Evolutionary conservation across 2,888 invertebrate genomes (phyloP).

Genomic region (Blera fallax): DNA sequence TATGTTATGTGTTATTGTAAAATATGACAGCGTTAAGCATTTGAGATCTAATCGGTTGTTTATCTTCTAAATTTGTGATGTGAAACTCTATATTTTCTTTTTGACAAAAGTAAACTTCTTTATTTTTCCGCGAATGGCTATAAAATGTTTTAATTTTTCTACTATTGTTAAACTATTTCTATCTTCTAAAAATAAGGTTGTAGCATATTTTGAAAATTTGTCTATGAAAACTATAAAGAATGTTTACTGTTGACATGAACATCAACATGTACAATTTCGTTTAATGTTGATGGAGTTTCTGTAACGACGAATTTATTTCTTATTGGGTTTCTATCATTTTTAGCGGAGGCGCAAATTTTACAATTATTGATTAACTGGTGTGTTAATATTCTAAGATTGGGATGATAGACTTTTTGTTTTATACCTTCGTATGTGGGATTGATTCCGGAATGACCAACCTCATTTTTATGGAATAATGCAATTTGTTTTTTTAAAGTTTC

Average conservation of each 20-base stretch:
- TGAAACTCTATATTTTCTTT: conserved; percentile 7
- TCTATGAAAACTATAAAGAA: background rate
- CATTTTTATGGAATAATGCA: background rate
- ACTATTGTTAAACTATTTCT: background rate
- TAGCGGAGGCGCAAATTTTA: no score
- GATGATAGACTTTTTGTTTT: no score
- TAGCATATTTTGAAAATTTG: background rate
- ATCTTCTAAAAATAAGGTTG: background rate
- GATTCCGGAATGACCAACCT: background rate
- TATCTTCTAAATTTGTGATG: background rate
- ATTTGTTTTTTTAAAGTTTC: conserved; percentile 14
- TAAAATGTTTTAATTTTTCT: background rate
- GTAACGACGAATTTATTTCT: background rate
- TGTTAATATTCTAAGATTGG: no score
- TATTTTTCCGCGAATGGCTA: background rate
- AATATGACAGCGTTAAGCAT: background rate
- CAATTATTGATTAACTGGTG: no score
- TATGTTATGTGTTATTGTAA: background rate
- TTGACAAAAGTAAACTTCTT: background rate
- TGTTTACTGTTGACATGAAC: background rate
- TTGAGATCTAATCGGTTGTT: background rate
- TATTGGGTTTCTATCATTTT: background rate
- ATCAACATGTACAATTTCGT: conserved; percentile 5
- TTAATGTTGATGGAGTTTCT: background rate
- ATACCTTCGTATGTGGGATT: background rate